Percentiles rank a stretch among this genome's conserved stretches.
Evolutionary conservation across 2,113 vertebrate species (phyloP).

Genomic region (Upupa epops): DNA sequence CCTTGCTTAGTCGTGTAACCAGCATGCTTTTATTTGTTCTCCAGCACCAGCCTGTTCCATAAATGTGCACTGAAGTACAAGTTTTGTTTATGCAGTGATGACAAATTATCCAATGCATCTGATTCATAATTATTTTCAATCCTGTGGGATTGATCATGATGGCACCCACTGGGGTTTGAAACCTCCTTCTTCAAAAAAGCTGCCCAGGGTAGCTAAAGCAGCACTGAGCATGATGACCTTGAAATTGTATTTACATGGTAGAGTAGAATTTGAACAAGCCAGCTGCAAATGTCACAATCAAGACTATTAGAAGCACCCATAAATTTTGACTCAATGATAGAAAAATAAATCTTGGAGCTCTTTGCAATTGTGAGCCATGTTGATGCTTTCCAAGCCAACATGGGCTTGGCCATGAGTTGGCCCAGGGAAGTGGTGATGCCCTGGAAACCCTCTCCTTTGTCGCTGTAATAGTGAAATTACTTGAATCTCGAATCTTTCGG

Average conservation of each 20-base stretch:
- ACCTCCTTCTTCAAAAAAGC: neutral
- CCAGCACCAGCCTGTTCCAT: constrained; percentile 76
- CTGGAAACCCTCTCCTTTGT: neutral
- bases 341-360: neutral
- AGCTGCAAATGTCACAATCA: neutral
- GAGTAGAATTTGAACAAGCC: neutral
- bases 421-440: neutral
- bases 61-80: constrained; percentile 67
- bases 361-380: neutral
- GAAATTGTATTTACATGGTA: neutral
- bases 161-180: neutral
- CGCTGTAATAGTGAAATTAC: fast-evolving
- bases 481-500: neutral
- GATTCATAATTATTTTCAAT: neutral
- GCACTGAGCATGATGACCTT: neutral
- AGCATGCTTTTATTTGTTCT: constrained; percentile 75
- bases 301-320: neutral
- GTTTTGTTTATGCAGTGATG: constrained; percentile 81
- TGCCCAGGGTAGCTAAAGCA: neutral
- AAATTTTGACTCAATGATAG: neutral
- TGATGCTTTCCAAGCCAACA: neutral
- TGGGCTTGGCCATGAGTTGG: neutral
- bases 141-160: neutral
- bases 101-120: constrained; percentile 80
- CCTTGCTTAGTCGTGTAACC: constrained; percentile 80